Conservation (phyloP, 2,113 vertebrate genomes). For the Pyxicephalus adspersus region DNA sequence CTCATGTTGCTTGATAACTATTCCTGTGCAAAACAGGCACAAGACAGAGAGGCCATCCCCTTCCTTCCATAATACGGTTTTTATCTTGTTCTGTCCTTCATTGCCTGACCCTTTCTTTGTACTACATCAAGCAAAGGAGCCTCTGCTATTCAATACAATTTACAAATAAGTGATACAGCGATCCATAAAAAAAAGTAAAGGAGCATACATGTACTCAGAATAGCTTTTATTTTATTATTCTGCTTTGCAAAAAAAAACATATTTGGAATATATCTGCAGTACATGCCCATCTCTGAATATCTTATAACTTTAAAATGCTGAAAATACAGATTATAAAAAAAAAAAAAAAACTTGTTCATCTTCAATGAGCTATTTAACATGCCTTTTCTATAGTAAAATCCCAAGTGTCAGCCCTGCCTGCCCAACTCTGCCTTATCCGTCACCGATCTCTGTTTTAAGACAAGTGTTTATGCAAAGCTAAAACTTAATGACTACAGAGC, state of each 20-base stretch:
- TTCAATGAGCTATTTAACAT: too few relatives aligned
- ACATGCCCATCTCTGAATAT: too few relatives aligned
- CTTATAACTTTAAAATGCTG: too few relatives aligned
- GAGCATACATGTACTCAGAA: neutral
- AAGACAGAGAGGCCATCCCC: neutral
- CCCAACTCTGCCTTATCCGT: too few relatives aligned
- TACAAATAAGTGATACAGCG: neutral
- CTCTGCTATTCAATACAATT: neutral
- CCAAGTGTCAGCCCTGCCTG: too few relatives aligned
- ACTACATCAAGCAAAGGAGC: neutral
- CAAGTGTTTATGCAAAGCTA: too few relatives aligned
- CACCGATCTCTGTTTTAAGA: too few relatives aligned
- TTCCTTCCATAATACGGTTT: constrained; percentile 7
- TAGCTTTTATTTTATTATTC: neutral
- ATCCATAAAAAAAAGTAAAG: neutral
- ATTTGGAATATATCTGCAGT: too few relatives aligned
- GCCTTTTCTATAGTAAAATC: too few relatives aligned
- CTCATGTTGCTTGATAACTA: constrained; percentile 35
- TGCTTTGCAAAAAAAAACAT: neutral
- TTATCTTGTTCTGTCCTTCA: constrained; percentile 34
- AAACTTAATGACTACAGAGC: too few relatives aligned
- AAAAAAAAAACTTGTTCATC: too few relatives aligned
- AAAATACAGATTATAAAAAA: too few relatives aligned
- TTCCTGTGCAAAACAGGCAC: constrained; percentile 20
- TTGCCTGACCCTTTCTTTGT: constrained; percentile 27